Evolutionary conservation across 2,888 invertebrate species (phyloP), one percentile per base, ranked within the genome.

Genomic region (Rhorus exstirpatorius): DNA sequence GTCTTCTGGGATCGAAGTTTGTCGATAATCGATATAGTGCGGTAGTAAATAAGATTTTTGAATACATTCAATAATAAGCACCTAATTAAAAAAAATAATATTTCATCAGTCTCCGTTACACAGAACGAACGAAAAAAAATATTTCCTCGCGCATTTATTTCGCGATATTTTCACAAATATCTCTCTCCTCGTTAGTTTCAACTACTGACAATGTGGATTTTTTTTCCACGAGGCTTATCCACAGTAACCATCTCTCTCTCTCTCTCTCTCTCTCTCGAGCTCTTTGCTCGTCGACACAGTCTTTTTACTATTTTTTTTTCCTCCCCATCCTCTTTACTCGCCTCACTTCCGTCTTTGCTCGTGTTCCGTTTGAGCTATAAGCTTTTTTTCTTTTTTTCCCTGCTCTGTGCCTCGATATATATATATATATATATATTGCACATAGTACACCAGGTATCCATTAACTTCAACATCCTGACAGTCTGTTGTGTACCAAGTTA

Each of bases 391-490:
- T n/a, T n/a, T n/a, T 58, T 46, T 61, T 67, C 55, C 49, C 61
- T 38, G 12, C 26, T 19, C 24, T 49, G 38, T 55, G 58, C 65
- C 65, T 60, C 35, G 35, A 44, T 55, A 26, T n/a, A n/a, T n/a
- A n/a, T n/a, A n/a, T n/a, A n/a, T n/a, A n/a, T 78, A 71, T 53
- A 8, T 53, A 46, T 19, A 53, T 21, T 41, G 35, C 17, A 19
- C 35, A 14, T 0, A 53, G 21, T 53, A 74, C 74, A 68, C 74
- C 68, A 74, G 74, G 79, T 79, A 68, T 79, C 74, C 79, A 79
- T 79, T 79, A 79, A 74, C 79, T 74, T 53, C 31, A 61, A 51
- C 79, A 61, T 68, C 61, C 67, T 53, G 74, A 68, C 79, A 46
- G 51, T 44, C 60, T 63, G 79, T 79, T 71, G 31, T 31, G 6